A percentile compares a stretch with the other conserved stretches of the same genome.
These are phyloP conservation scores for Phengaris alcon DNA, from an alignment of 2,888 invertebrate genomes.

Conservation along the genomic window DNA sequence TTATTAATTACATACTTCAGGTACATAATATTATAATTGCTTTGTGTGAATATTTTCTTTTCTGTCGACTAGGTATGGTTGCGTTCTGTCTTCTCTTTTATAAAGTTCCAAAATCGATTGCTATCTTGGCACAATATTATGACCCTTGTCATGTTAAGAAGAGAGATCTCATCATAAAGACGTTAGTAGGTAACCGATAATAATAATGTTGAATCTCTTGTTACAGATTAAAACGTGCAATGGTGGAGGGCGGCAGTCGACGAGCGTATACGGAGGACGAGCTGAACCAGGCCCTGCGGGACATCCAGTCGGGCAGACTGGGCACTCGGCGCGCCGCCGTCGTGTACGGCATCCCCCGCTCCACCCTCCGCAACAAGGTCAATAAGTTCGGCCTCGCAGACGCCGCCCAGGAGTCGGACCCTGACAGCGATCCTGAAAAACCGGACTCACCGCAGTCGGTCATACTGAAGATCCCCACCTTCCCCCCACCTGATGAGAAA, in stretches of 20 bases:
- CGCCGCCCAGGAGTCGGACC: conserved; percentile 80
- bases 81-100: too few species aligned
- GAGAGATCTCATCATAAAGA: background rate
- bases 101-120: too few species aligned
- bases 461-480: conserved; percentile 96
- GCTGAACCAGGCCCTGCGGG: conserved; percentile 94
- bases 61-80: too few species aligned
- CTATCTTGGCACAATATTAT: too few species aligned
- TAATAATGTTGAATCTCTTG: conserved; percentile 42
- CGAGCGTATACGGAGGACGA: conserved; percentile 97
- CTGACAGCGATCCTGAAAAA: conserved; percentile 65
- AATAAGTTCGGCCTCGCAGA: conserved; percentile 87
- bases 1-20: too few species aligned
- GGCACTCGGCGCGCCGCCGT: conserved; percentile 96
- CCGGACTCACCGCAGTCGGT: conserved; percentile 82
- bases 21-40: too few species aligned
- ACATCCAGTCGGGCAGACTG: conserved; percentile 94
- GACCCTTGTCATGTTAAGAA: too few species aligned
- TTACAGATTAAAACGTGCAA: conserved; percentile 69
- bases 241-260: conserved; percentile 77
- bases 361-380: conserved; percentile 97
- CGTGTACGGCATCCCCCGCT: conserved; percentile 97
- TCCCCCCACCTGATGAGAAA: conserved; percentile 81
- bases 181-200: background rate
- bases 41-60: too few species aligned